phyloP scores from a whole-genome alignment of 2,888 invertebrate genomes.

The Yponomeuta cagnagella region DNA sequence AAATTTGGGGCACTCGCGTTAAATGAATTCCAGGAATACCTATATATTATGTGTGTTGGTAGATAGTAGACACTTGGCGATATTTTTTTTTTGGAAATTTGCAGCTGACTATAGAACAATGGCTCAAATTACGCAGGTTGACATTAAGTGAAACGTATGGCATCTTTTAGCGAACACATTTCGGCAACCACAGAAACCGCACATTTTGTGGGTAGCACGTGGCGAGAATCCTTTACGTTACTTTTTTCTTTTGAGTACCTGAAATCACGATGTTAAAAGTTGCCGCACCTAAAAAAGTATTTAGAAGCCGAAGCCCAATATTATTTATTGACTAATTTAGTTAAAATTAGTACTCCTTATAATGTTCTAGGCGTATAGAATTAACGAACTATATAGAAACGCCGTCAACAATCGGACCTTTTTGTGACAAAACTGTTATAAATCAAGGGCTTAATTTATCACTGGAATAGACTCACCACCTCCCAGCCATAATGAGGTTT shows the following conservation, averaged over 20 bases:
- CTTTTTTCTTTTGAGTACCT: background rate
- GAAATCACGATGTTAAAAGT: too few relatives aligned
- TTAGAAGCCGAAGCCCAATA: too few relatives aligned
- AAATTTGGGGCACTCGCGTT: slow-evolving; percentile 4
- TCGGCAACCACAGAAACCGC: slow-evolving; percentile 67
- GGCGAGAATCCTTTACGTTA: slow-evolving; percentile 19
- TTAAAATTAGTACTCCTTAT: background rate
- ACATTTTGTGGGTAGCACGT: slow-evolving; percentile 56
- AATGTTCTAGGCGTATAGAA: background rate
- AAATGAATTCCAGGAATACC: slow-evolving; percentile 3
- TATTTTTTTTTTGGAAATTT: background rate
- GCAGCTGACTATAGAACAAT: slow-evolving; percentile 12
- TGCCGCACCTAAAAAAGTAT: too few relatives aligned
- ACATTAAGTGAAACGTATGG: slow-evolving; percentile 46
- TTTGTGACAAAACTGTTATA: slow-evolving; percentile 47
- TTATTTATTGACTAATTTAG: too few relatives aligned
- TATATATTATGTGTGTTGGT: background rate
- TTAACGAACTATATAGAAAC: slow-evolving; percentile 11
- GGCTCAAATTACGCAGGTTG: slow-evolving; percentile 29
- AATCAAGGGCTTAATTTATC: slow-evolving; percentile 54
- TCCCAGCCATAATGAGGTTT: slow-evolving; percentile 48
- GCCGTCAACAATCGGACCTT: background rate
- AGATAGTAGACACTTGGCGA: background rate
- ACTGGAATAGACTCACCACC: slow-evolving; percentile 52
- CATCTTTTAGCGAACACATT: slow-evolving; percentile 45